Evolutionary conservation across 35 echinoderm and acorn worm genomes (phyloP), one percentile per base, ranked within the genome.

Genomic region (Hemicentrotus pulcherrimus): DNA sequence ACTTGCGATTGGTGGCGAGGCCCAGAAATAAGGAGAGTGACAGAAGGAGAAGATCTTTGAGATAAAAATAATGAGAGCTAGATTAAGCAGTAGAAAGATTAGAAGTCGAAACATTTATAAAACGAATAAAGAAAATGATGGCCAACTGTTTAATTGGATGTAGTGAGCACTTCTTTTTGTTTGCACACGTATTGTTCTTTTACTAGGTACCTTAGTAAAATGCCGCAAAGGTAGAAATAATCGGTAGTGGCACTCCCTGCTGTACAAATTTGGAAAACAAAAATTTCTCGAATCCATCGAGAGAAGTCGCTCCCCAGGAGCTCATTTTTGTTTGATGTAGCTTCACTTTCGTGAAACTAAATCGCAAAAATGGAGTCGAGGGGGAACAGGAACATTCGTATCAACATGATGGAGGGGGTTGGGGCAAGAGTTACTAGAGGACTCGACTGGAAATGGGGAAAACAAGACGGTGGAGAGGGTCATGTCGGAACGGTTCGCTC

Each of bases 391-490:
- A 95, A 95, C n/a, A 94, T 96, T 30, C 46, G 96, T 47, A 94
- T 97, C 88, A 97, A 99, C 86, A 99, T 99, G 94, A 96, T 99
- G 95, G 98, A 99, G 89, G 98, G 98, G 32, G 98, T 99, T 87
- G 98, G 98, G 58, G 97, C 98, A 19, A 96, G 97, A 91, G 98
- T 99, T 95, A 96, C 96, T 33, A 96, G 98, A 87, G 98, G 98
- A 28, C 98, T 97, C 15, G 98, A 99, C 94, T 99, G 98, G 98
- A 99, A 99, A 93, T 99, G 98, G 98, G 98, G 98, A 28, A 99
- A 99, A 95, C 98, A 99, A 95, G 98, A 99, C 96, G 98, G 98
- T 13, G 98, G 98, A 11, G 98, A 99, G 92, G 98, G 98, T 46
- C 98, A 99, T 92, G 96, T 99, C 85, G 98, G 98, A 32, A 99